These are phyloP conservation scores for Hipposideros larvatus DNA, from an alignment of 2,797 vertebrate genomes.

Conservation along the genomic window DNA sequence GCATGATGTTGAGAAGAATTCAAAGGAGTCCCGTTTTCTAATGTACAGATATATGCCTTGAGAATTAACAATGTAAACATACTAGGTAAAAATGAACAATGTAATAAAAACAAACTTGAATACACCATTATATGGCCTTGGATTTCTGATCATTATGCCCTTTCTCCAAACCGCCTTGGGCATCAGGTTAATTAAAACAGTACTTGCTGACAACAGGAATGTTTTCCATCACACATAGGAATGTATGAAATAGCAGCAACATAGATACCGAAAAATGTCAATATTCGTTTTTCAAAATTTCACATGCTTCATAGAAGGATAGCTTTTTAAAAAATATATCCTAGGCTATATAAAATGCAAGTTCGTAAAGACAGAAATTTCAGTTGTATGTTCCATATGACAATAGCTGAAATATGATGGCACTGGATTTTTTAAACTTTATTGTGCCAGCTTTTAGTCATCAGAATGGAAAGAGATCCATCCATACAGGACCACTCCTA, in stretches of 20 bases:
- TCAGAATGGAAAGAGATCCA: not conserved
- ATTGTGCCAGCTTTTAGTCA: not conserved
- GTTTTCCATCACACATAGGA: conserved; percentile 11
- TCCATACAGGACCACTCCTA: not conserved
- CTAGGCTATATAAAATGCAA: not conserved
- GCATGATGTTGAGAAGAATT: conserved; percentile 11
- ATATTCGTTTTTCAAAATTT: conserved; percentile 34
- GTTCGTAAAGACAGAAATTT: conserved; percentile 5
- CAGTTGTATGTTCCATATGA: not conserved
- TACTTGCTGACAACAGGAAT: conserved; percentile 38
- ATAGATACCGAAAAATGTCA: not conserved
- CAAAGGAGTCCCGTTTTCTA: conserved; percentile 38
- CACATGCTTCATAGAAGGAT: not conserved
- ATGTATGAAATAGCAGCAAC: not conserved
- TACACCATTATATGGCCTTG: not conserved
- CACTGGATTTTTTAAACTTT: conserved; percentile 3
- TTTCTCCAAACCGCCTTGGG: conserved; percentile 37
- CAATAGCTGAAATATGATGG: not conserved
- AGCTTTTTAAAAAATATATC: not conserved
- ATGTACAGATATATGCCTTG: not conserved
- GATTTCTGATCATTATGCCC: conserved; percentile 17
- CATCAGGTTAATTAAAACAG: conserved; percentile 54
- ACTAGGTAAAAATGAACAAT: conserved; percentile 36
- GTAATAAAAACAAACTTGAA: not conserved
- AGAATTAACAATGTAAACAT: conserved; percentile 42